phyloP scores from a whole-genome alignment of 2,797 vertebrate species.

The Antrozous pallidus region DNA sequence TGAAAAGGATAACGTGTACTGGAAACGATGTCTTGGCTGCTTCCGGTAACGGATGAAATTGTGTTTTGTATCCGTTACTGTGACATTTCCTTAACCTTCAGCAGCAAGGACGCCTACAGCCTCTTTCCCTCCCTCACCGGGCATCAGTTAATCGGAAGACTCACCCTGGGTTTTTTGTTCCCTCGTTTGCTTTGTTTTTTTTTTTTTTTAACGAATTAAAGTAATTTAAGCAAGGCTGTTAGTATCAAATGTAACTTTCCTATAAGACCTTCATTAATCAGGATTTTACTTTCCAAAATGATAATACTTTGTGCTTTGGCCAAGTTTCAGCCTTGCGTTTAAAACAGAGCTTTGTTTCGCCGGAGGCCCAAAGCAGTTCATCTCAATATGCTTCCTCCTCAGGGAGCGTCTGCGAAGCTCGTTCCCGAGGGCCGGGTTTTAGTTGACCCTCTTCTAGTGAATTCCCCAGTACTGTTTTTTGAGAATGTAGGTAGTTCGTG shows the following conservation, averaged over 20 bases:
- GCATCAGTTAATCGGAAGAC: background rate
- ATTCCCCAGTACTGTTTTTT: background rate
- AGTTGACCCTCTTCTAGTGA: background rate
- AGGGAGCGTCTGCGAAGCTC: background rate
- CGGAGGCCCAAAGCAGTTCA: background rate
- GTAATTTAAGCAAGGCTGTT: background rate
- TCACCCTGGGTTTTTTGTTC: background rate
- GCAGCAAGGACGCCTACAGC: background rate
- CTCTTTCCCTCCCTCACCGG: too few species aligned
- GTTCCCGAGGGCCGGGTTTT: background rate
- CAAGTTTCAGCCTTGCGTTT: background rate
- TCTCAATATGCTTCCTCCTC: background rate
- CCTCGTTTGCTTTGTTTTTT: background rate
- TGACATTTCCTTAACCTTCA: background rate
- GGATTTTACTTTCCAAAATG: background rate
- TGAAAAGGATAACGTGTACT: background rate
- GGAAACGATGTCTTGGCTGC: background rate
- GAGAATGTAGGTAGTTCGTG: background rate
- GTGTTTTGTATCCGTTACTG: background rate
- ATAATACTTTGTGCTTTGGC: background rate
- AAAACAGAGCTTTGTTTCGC: background rate
- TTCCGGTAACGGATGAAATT: background rate
- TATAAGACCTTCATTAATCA: background rate
- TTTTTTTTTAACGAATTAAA: constrained; percentile 33
- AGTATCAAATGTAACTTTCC: background rate